Evolutionary conservation across 2,888 invertebrate genomes (phyloP).

Genomic region (Acanthosepion esculentum): DNA sequence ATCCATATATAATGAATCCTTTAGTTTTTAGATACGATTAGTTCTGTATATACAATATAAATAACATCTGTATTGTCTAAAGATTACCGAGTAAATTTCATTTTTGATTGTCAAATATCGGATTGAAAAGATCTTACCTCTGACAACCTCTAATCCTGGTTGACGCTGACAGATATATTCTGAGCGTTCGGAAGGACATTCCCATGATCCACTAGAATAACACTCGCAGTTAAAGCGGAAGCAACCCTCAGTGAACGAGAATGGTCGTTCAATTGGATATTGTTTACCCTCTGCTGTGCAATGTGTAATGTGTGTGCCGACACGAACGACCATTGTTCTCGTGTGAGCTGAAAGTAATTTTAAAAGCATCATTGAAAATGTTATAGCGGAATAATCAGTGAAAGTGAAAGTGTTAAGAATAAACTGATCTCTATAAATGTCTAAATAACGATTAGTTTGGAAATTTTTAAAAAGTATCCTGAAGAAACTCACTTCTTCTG

Average conservation of each 20-base stretch:
- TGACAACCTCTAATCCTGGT: neutral
- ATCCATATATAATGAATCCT: too few species aligned
- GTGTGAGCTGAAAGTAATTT: neutral
- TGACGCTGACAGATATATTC: neutral
- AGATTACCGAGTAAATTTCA: too few species aligned
- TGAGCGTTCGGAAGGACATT: conserved; percentile 54
- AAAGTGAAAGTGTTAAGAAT: too few species aligned
- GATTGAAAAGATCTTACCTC: neutral
- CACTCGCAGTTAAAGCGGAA: conserved; percentile 58
- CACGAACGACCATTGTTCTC: neutral
- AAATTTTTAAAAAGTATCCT: neutral
- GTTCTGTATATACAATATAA: too few species aligned
- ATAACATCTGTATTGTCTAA: too few species aligned
- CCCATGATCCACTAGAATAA: conserved; percentile 56
- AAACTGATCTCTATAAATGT: neutral
- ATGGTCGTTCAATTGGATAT: neutral
- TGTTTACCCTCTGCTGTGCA: neutral
- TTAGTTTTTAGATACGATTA: too few species aligned
- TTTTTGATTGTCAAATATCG: too few species aligned
- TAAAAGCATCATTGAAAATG: neutral
- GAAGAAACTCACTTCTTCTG: neutral
- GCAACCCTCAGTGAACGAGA: conserved; percentile 56
- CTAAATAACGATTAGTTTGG: neutral
- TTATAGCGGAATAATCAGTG: too few species aligned
- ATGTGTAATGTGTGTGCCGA: neutral